Conservation (phyloP, 2,888 invertebrate species). For the Spicauda simplicius region DNA sequence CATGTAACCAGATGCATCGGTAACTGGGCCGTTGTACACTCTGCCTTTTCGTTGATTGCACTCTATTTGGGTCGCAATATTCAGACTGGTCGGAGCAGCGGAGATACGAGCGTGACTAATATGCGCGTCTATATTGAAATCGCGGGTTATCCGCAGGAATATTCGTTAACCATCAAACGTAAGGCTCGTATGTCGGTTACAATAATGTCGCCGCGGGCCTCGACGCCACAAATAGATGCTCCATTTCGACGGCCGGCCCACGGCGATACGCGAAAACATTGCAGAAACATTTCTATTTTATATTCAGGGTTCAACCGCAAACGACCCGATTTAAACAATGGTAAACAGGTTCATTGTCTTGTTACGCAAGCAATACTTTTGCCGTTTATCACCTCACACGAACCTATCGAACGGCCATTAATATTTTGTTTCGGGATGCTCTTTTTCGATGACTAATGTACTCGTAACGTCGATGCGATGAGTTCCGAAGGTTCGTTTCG, state of each 20-base stretch:
- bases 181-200: slow-evolving; percentile 71
- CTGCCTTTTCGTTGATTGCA: slow-evolving; percentile 58
- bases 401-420: slow-evolving; percentile 14
- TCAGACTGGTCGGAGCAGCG: slow-evolving; percentile 23
- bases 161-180: slow-evolving; percentile 59
- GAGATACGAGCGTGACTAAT: slow-evolving; percentile 27
- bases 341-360: slow-evolving; percentile 34
- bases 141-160: slow-evolving; percentile 50
- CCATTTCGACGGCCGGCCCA: slow-evolving; percentile 79
- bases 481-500: slow-evolving; percentile 20
- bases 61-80: slow-evolving; percentile 41
- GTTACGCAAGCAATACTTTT: slow-evolving; percentile 27
- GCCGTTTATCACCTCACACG: slow-evolving; percentile 6
- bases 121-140: slow-evolving; percentile 24
- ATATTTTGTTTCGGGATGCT: slow-evolving; percentile 8
- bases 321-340: slow-evolving; percentile 39
- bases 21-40: slow-evolving; percentile 74
- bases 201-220: slow-evolving; percentile 82
- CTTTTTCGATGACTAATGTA: slow-evolving; percentile 11
- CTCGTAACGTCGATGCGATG: not conserved
- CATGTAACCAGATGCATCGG: slow-evolving; percentile 62
- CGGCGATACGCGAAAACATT: slow-evolving; percentile 77
- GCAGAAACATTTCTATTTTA: slow-evolving; percentile 69
- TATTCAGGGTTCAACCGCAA: slow-evolving; percentile 57
- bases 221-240: slow-evolving; percentile 81